Evolutionary conservation across 2,888 invertebrate genomes (phyloP).

Genomic region (Loripinus fragilis): DNA sequence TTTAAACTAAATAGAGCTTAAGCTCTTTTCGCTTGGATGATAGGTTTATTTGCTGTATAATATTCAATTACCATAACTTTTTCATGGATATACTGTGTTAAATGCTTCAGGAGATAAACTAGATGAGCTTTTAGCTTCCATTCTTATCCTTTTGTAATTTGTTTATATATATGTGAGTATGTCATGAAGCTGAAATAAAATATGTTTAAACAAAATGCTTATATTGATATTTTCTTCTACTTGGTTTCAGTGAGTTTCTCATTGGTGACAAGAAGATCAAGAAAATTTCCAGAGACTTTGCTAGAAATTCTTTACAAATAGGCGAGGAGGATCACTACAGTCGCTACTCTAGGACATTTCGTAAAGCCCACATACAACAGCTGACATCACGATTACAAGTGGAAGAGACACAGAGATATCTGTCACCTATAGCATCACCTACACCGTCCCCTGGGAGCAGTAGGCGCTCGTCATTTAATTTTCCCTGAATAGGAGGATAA

Average conservation of each 20-base stretch:
- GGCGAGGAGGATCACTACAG: constrained; percentile 59
- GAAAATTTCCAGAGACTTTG: constrained; percentile 70
- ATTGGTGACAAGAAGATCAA: constrained; percentile 75
- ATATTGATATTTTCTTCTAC: no score
- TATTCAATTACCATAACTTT: no score
- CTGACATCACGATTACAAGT: constrained; percentile 66
- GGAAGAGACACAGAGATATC: constrained; percentile 54
- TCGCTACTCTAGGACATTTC: constrained; percentile 73
- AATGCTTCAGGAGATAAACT: no score
- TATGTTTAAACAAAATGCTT: no score
- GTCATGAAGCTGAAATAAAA: no score
- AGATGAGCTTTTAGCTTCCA: no score
- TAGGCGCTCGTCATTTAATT: constrained; percentile 51
- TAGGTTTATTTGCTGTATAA: no score
- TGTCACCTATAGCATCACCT: constrained; percentile 38
- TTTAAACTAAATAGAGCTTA: no score
- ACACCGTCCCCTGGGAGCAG: constrained; percentile 53
- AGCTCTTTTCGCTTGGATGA: no score
- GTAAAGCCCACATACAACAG: constrained; percentile 71
- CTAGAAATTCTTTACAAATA: constrained; percentile 36
- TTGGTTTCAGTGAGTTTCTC: constrained; percentile 70
- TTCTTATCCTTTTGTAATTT: no score
- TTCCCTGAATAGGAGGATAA: not conserved
- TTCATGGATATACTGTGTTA: no score
- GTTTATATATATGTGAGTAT: no score